A percentile compares a stretch with the other conserved stretches of the same genome.
Conservation (phyloP, 23 tunicate species). For the Diplosoma virens region DNA sequence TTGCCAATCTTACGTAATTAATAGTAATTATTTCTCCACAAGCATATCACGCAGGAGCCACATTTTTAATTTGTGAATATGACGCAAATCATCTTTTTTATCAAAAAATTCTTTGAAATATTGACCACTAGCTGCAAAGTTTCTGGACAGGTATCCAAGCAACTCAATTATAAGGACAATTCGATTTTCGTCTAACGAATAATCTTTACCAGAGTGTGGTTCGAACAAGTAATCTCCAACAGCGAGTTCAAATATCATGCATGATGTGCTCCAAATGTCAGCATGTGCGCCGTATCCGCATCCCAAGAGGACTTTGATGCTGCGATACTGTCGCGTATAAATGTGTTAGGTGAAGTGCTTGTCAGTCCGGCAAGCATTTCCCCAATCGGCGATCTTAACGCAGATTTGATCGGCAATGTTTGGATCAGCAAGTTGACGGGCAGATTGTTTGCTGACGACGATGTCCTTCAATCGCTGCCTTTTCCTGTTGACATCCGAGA, state of each 20-base stretch:
- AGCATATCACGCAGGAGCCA: constrained; percentile 93
- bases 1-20: too few species aligned
- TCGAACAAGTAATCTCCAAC: constrained; percentile 98
- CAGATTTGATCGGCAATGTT: constrained; percentile 62
- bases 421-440: constrained; percentile 77
- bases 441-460: constrained; percentile 85
- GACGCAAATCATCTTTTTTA: constrained; percentile 90
- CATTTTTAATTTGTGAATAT: constrained; percentile 93
- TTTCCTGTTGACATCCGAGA: constrained; percentile 56
- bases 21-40: constrained; percentile 91
- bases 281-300: constrained; percentile 93
- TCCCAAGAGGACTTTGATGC: constrained; percentile 91
- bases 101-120: constrained; percentile 88
- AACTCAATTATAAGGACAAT: constrained; percentile 97
- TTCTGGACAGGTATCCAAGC: constrained; percentile 80
- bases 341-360: constrained; percentile 98
- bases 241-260: constrained; percentile 98
- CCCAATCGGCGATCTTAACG: constrained; percentile 97
- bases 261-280: constrained; percentile 99
- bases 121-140: constrained; percentile 80
- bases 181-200: constrained; percentile 99
- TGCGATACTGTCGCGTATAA: constrained; percentile 96
- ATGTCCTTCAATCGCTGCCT: constrained; percentile 89
- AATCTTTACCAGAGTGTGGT: constrained; percentile 97
- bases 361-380: constrained; percentile 99